Percentiles rank a stretch among this genome's conserved stretches.
Conservation (phyloP, 2,797 vertebrate species). For the Anableps anableps region DNA sequence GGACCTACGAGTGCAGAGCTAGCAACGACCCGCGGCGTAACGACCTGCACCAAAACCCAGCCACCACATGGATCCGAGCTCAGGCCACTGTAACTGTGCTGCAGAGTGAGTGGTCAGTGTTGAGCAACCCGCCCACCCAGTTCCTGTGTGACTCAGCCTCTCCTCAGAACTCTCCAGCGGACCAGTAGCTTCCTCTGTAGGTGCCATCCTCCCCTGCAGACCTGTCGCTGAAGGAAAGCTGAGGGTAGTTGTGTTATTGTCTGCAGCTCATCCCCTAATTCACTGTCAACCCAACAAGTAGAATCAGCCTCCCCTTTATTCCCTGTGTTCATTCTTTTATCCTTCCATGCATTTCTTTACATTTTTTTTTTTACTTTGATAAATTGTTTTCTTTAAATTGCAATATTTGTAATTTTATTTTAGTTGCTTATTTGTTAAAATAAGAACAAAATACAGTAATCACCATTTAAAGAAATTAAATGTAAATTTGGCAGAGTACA, state of each 20-base stretch:
- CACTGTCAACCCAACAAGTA: neutral
- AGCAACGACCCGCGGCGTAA: slow-evolving; percentile 97
- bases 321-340: slow-evolving; percentile 15
- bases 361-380: neutral
- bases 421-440: neutral
- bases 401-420: neutral
- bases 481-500: neutral
- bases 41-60: slow-evolving; percentile 93
- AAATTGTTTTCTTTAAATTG: neutral
- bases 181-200: slow-evolving; percentile 48
- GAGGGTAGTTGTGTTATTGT: slow-evolving; percentile 18
- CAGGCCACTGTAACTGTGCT: slow-evolving; percentile 95
- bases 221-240: slow-evolving; percentile 30
- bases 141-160: slow-evolving; percentile 52
- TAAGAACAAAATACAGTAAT: neutral
- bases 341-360: slow-evolving; percentile 1
- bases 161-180: slow-evolving; percentile 48
- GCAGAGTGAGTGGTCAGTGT: slow-evolving; percentile 93
- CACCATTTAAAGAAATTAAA: neutral
- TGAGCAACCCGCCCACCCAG: slow-evolving; percentile 32
- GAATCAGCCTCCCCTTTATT: slow-evolving; percentile 10
- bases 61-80: slow-evolving; percentile 96
- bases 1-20: slow-evolving; percentile 98
- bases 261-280: slow-evolving; percentile 8
- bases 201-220: slow-evolving; percentile 33